Base-by-base conservation (phyloP, 2,113 vertebrate genomes). In the Hippoglossus stenolepis region DNA sequence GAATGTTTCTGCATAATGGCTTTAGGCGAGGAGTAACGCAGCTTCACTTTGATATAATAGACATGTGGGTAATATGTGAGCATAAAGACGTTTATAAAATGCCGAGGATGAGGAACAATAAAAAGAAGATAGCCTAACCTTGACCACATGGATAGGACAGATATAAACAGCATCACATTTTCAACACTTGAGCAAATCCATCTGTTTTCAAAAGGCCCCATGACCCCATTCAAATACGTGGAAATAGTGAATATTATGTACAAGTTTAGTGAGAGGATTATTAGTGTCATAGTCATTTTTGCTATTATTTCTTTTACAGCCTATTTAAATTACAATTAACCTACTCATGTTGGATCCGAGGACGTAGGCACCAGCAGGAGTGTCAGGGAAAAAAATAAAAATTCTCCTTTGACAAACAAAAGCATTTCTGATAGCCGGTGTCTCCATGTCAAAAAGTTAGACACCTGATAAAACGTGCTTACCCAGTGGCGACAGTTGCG, bases 401-500 rank as follows among this genome's bases (percentile, higher is more conserved):
- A 11, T 88, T 31, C 31, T 31, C 93, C 94, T 96, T 95, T 94
- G 94, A 93, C 93, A 95, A 94, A 96, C 94, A 96, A 74, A 92
- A 85, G 75, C 11, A 31, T 89, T 80, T 76, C 91, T 94, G 95
- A 96, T 96, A 93, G 91, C 75, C n/a, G 57, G 86, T 88, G 92
- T 95, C 94, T 90, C 91, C 90, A 94, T 95, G 94, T 93, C 95
- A 93, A 94, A 92, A 95, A 91, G 91, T 94, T 75, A 73, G 74
- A 92, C 70, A 77, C 74, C 87, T 81, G 94, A 97, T 96, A 95
- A 96, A 96, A 94, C 88, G 81, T 90, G 86, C 92, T 93, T 95
- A 94, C 91, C 87, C 90, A 89, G 73, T 91, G 94, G 96, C 87
- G 95, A 96, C 96, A 95, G 94, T 95, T 94, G 94, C 92, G 87